phyloP scores from a whole-genome alignment of 2,113 vertebrate genomes.

The Acanthochromis polyacanthus region DNA sequence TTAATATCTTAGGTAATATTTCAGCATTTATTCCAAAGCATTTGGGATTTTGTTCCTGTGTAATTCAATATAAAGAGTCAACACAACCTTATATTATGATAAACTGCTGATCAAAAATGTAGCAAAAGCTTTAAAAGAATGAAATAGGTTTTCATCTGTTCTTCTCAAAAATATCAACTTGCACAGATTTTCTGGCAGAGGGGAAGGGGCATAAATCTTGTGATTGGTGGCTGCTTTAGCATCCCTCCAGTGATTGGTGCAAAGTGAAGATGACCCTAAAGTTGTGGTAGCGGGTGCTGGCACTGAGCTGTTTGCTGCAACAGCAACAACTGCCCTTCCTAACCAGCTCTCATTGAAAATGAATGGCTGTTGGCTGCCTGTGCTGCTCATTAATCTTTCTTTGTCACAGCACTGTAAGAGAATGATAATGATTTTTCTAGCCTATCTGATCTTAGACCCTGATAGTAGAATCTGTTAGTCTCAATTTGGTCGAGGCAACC shows the following conservation, averaged over 20 bases:
- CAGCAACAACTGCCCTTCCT: constrained; percentile 38
- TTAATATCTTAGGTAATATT: constrained; percentile 29
- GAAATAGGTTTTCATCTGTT: neutral
- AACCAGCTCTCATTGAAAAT: constrained; percentile 54
- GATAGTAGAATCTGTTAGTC: constrained; percentile 27
- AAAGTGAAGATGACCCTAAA: constrained; percentile 24
- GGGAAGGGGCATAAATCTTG: neutral
- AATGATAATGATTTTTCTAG: constrained; percentile 53
- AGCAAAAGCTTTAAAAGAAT: too few species aligned
- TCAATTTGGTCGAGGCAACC: constrained; percentile 5
- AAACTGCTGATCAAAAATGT: too few species aligned
- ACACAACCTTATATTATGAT: neutral
- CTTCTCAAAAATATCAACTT: neutral
- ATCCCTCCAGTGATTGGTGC: constrained; percentile 21
- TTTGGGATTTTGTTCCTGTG: constrained; percentile 20
- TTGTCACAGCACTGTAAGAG: constrained; percentile 38
- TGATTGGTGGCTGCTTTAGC: constrained; percentile 9
- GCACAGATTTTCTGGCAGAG: accelerated
- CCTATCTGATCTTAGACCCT: constrained; percentile 38
- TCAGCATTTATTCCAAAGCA: constrained; percentile 15
- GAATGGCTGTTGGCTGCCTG: constrained; percentile 58
- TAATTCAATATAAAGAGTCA: constrained; percentile 24
- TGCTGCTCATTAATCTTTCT: constrained; percentile 56
- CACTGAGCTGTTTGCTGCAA: constrained; percentile 31
- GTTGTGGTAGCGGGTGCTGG: neutral